Conservation (phyloP, 2,888 invertebrate species). For the Agrochola macilenta region DNA sequence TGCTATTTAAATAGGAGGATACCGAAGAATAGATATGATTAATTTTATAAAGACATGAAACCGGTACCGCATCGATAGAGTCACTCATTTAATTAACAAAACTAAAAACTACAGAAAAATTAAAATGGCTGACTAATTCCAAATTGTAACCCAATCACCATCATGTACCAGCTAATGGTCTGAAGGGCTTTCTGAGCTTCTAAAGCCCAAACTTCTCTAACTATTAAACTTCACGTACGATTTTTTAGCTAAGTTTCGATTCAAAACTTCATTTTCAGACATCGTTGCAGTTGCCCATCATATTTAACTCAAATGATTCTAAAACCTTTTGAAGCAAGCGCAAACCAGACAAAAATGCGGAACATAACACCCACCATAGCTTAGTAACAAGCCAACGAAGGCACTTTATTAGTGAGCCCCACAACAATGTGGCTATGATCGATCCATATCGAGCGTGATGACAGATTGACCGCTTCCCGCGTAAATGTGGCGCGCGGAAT, state of each 20-base stretch:
- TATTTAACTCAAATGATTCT: not conserved
- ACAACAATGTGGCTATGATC: conserved; percentile 72
- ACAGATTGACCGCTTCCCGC: conserved; percentile 75
- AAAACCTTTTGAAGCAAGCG: conserved; percentile 4
- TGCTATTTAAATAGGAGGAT: not conserved
- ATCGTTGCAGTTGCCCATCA: not conserved
- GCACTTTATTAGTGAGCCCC: conserved; percentile 60
- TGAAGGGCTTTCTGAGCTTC: not conserved
- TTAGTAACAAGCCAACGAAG: conserved; percentile 43
- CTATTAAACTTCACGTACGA: not conserved
- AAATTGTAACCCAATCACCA: not conserved
- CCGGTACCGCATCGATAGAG: not conserved
- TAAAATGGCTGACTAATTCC: not conserved
- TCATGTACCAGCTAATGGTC: not conserved
- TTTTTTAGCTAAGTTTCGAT: not conserved
- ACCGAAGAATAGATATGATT: no score
- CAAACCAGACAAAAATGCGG: conserved; percentile 33
- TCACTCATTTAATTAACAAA: not conserved
- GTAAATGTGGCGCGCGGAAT: conserved; percentile 66
- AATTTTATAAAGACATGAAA: not conserved
- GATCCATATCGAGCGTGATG: conserved; percentile 75
- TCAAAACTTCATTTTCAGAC: not conserved
- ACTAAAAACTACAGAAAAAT: not conserved
- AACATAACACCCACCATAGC: conserved; percentile 40
- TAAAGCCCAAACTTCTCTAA: not conserved